These are phyloP conservation scores for Steatocranus sp. DNA, from an alignment of 2,797 vertebrate species.

Conservation along the genomic window DNA sequence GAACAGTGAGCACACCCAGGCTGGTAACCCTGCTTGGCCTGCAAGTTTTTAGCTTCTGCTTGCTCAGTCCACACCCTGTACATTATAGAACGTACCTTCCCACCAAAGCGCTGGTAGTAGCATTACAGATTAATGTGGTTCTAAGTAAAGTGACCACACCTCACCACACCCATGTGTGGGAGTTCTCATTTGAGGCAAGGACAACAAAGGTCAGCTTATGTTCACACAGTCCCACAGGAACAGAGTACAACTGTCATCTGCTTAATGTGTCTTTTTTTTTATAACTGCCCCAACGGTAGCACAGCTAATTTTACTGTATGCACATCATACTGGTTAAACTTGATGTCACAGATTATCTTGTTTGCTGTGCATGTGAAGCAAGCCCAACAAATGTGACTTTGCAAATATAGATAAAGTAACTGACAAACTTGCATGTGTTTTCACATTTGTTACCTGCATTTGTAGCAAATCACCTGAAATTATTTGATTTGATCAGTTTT, in stretches of 20 bases:
- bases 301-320: not conserved
- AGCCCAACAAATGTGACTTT: not conserved
- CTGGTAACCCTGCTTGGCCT: not conserved
- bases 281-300: not conserved
- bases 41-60: not conserved
- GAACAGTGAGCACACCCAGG: not conserved
- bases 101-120: not conserved
- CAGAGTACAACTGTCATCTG: not conserved
- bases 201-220: not conserved
- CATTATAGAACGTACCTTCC: not conserved
- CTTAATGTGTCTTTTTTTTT: not conserved
- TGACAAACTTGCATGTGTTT: not conserved
- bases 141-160: not conserved
- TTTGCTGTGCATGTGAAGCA: not conserved
- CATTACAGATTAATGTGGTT: not conserved
- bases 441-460: not conserved
- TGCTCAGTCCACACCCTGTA: not conserved
- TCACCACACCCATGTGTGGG: not conserved
- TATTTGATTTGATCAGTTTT: not conserved
- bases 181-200: not conserved
- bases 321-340: not conserved
- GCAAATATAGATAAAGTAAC: not conserved
- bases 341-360: not conserved
- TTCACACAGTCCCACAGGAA: not conserved
- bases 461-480: not conserved